phyloP scores from a whole-genome alignment of 2,113 vertebrate species.

The Circaetus cinerascens region DNA sequence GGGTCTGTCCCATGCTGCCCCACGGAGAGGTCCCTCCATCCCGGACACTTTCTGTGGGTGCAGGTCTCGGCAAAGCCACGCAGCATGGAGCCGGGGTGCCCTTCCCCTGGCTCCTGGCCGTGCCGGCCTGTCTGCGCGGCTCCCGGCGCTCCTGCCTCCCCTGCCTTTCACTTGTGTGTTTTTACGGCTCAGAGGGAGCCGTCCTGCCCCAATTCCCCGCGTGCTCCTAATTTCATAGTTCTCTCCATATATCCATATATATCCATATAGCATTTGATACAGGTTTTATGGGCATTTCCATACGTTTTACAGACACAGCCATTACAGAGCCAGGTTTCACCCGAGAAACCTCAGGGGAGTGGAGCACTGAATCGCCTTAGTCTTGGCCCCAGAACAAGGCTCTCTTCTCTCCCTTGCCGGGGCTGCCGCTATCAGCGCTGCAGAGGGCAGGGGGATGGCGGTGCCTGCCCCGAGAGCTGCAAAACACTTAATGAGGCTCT shows the following conservation, averaged over 20 bases:
- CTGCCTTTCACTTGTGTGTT: slow-evolving; percentile 39
- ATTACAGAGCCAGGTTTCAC: slow-evolving; percentile 80
- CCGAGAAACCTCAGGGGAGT: slow-evolving; percentile 77
- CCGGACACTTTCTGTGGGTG: rapidly evolving
- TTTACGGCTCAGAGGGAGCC: slow-evolving; percentile 46
- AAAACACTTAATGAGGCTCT: no score
- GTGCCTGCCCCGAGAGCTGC: slow-evolving; percentile 14
- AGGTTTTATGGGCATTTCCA: slow-evolving; percentile 84
- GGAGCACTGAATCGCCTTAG: slow-evolving; percentile 72
- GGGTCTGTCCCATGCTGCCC: background rate
- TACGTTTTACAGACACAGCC: slow-evolving; percentile 78
- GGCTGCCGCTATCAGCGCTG: slow-evolving; percentile 58
- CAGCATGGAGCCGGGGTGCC: background rate
- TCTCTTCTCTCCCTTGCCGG: slow-evolving; percentile 75
- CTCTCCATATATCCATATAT: slow-evolving; percentile 78
- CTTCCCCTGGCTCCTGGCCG: background rate
- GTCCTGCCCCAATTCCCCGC: slow-evolving; percentile 64
- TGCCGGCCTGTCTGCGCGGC: background rate
- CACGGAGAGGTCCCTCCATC: background rate
- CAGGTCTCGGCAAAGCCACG: background rate
- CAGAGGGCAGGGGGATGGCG: slow-evolving; percentile 56
- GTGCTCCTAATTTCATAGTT: slow-evolving; percentile 77
- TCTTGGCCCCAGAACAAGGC: slow-evolving; percentile 81
- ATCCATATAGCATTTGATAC: slow-evolving; percentile 78
- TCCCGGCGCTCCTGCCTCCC: background rate